These are phyloP conservation scores for Prochilodus magdalenae DNA, from an alignment of 2,113 vertebrate genomes.

Conservation along the genomic window DNA sequence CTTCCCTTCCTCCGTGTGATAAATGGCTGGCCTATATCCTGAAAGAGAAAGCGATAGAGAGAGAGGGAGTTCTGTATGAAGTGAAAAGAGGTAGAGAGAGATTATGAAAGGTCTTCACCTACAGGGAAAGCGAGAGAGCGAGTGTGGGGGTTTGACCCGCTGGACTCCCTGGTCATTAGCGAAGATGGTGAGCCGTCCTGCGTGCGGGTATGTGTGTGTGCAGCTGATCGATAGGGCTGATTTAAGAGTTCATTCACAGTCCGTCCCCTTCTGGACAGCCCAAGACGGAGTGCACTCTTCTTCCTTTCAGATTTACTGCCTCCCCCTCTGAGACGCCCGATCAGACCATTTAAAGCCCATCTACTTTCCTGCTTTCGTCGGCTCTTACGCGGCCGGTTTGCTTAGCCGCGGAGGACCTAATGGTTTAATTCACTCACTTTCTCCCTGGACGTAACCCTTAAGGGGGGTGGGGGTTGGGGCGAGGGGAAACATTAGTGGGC, in stretches of 20 bases:
- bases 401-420: conserved; percentile 5
- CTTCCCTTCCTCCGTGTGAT: background rate
- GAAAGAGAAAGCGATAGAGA: background rate
- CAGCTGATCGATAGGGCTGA: conserved; percentile 7
- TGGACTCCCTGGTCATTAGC: background rate
- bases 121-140: background rate
- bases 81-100: background rate
- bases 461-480: background rate
- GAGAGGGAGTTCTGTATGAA: background rate
- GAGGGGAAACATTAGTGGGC: background rate
- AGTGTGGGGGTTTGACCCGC: background rate
- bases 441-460: conserved; percentile 4
- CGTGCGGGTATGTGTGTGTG: background rate
- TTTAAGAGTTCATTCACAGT: conserved; percentile 25
- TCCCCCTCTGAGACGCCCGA: background rate
- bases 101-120: background rate
- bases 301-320: conserved; percentile 6
- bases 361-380: background rate
- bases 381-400: background rate
- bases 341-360: background rate
- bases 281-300: background rate
- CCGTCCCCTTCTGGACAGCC: conserved; percentile 1
- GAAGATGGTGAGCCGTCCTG: background rate
- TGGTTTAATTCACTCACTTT: conserved; percentile 23
- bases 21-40: background rate